Percentiles rank a stretch among this genome's conserved stretches.
These are phyloP conservation scores for Steatocranus sp. DNA, from an alignment of 2,797 vertebrate genomes.

Conservation along the genomic window DNA sequence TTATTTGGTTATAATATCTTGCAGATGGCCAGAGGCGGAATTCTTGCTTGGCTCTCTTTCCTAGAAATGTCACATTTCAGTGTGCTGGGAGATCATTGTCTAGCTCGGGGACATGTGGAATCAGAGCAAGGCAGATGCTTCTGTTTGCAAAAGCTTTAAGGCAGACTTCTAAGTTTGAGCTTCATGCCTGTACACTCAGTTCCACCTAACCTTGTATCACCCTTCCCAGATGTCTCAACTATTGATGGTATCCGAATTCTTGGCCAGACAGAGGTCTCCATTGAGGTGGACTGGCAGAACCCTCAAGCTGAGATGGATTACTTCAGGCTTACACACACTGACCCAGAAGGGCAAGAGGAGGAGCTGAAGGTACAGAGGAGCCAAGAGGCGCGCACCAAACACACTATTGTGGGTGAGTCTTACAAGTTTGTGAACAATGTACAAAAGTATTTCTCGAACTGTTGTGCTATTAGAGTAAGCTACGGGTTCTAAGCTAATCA, in stretches of 20 bases:
- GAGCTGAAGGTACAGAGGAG: slow-evolving; percentile 74
- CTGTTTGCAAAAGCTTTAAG: slow-evolving; percentile 7
- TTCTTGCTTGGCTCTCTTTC: neutral
- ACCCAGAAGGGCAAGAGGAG: slow-evolving; percentile 70
- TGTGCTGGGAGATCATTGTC: neutral
- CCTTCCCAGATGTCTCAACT: slow-evolving; percentile 65
- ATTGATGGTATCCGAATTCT: slow-evolving; percentile 77
- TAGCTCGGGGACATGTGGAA: neutral
- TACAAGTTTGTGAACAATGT: neutral
- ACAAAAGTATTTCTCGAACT: neutral
- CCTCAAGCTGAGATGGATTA: slow-evolving; percentile 77
- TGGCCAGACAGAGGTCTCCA: slow-evolving; percentile 81
- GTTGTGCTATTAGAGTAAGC: neutral
- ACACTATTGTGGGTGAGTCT: slow-evolving; percentile 79
- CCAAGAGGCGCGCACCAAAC: slow-evolving; percentile 80
- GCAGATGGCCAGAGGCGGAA: neutral
- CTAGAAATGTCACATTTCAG: neutral
- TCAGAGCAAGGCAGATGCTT: neutral
- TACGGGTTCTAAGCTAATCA: neutral
- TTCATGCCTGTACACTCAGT: neutral
- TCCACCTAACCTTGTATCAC: slow-evolving; percentile 6
- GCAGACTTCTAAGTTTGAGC: neutral
- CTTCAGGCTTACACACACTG: slow-evolving; percentile 81
- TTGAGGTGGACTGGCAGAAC: slow-evolving; percentile 89
- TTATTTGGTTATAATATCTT: neutral